Evolutionary conservation across 2,113 vertebrate genomes (phyloP), one percentile per base, ranked within the genome.

Genomic region (Turdus rufiventris): DNA sequence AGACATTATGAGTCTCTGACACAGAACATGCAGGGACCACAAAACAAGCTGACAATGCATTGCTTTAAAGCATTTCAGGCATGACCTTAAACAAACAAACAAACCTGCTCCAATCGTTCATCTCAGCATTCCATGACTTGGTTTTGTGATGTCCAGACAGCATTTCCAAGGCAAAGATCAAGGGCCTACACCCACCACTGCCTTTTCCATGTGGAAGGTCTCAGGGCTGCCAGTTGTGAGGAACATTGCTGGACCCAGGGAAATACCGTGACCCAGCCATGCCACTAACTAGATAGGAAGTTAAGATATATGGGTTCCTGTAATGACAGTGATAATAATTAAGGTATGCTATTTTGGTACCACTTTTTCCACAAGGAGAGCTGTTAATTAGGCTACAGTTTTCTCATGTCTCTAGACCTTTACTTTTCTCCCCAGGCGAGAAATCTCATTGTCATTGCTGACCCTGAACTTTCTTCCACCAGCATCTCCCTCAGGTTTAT

Each of bases 261-360:
- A 45, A 73, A 68, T 0, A 0, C 26, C 0, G 0, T 1, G 24
- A 25, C 56, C 0, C 0, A 14, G 40, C 61, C 0, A 0, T 47
- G 19, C 12, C 57, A 14, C 53, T 78, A 47, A 51, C 26, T 26
- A 57, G 28, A 40, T 17, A 51, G 58, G n/a, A 91, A 82, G 51
- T 48, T 73, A 80, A 85, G 81, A 77, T 66, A 62, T 15, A 70
- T 45, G n/a, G 40, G 67, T 60, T 96, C 75, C 24, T 4, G 5
- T 26, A 43, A 65, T 12, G 47, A 62, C 60, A 31, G 40, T 66
- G 78, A 82, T 85, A 80, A 88, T 66, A 94, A 95, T 81, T 81
- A 89, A 94, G 36, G 62, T 54, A 9, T 73, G 74, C 68, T 96
- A 91, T 95, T 92, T 91, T 43, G 53, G 50, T 85, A 56, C 25